phyloP scores from a whole-genome alignment of 2,888 invertebrate genomes.

The Stramonita haemastoma region DNA sequence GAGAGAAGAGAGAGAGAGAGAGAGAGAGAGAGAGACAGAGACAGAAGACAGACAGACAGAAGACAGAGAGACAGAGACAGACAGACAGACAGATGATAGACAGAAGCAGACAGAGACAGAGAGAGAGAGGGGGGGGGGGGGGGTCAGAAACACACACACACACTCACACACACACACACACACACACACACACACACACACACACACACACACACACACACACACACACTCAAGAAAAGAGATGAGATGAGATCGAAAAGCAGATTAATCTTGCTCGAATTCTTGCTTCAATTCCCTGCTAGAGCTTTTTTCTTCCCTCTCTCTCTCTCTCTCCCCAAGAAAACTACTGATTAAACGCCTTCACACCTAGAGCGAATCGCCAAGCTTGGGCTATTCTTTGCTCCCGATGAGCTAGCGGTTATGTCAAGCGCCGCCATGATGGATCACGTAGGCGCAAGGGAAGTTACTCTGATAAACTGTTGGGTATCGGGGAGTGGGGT shows the following conservation, averaged over 20 bases:
- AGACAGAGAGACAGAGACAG: background rate
- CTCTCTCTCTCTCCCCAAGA: background rate
- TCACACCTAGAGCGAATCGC: constrained; percentile 26
- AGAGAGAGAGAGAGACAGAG: no score
- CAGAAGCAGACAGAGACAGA: background rate
- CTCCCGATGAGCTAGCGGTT: constrained; percentile 32
- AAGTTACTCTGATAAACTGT: constrained; percentile 42
- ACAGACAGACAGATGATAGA: background rate
- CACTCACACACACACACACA: no score
- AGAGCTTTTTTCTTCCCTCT: background rate
- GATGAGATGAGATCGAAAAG: background rate
- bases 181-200: no score
- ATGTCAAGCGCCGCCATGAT: constrained; percentile 41
- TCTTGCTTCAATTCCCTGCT: background rate
- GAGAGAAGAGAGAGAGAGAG: background rate
- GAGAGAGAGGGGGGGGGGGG: background rate
- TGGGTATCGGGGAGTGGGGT: constrained; percentile 30
- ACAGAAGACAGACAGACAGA: no score
- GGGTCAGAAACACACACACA: no score
- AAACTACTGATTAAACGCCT: constrained; percentile 34
- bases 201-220: no score
- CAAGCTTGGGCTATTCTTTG: background rate
- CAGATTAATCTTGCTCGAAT: background rate
- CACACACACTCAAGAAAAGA: background rate
- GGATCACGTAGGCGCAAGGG: constrained; percentile 37